Percentiles rank a stretch among this genome's conserved stretches.
Evolutionary conservation across 2,113 vertebrate genomes (phyloP).

Genomic region (Martes martes): DNA sequence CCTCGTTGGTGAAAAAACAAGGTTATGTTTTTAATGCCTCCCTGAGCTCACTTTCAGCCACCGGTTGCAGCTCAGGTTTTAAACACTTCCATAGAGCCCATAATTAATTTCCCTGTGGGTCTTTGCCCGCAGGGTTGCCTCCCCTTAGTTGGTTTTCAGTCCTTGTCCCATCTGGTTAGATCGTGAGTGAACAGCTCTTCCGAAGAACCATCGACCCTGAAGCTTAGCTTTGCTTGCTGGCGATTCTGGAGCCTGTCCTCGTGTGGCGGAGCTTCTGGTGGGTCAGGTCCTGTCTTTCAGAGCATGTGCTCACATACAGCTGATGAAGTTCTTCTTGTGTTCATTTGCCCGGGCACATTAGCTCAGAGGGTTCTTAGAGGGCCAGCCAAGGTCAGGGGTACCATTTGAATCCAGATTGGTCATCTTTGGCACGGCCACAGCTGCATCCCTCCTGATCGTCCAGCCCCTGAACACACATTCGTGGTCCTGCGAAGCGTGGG

Average conservation of each 20-base stretch:
- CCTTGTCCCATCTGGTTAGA: not conserved
- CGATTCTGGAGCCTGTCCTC: not conserved
- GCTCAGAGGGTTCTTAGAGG: not conserved
- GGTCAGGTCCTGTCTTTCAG: not conserved
- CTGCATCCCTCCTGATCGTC: fast-evolving
- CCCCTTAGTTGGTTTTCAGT: not conserved
- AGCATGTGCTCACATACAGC: not conserved
- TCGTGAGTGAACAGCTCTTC: not conserved
- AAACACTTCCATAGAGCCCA: not conserved
- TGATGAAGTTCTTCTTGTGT: not conserved
- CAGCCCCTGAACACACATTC: fast-evolving
- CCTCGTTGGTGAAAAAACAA: not conserved
- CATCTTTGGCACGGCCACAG: fast-evolving
- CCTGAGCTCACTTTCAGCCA: not conserved
- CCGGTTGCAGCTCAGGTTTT: not conserved
- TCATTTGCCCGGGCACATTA: not conserved
- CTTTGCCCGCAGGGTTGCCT: not conserved
- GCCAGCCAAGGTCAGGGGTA: not conserved
- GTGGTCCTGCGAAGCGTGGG: not conserved
- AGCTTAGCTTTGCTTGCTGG: not conserved
- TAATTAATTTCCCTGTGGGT: fast-evolving
- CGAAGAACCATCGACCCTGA: fast-evolving
- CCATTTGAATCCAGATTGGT: not conserved
- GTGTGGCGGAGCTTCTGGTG: fast-evolving
- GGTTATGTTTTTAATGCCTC: not conserved